A percentile compares a stretch with the other conserved stretches of the same genome.
These are phyloP conservation scores for Megalops atlanticus DNA, from an alignment of 2,113 vertebrate genomes.

Conservation along the genomic window DNA sequence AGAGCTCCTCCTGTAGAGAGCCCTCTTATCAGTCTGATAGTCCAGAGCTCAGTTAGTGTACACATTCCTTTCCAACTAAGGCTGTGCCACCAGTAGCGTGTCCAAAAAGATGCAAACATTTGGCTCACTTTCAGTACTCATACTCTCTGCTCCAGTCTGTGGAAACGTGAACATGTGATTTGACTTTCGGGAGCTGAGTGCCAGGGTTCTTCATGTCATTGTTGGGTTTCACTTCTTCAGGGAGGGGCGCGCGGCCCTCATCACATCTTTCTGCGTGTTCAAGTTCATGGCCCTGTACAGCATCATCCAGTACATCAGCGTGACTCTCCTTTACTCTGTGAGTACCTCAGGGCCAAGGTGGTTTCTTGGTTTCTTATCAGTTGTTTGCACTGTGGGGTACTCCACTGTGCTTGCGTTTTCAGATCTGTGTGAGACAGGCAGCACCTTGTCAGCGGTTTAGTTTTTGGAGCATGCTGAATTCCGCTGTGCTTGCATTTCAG, in stretches of 20 bases:
- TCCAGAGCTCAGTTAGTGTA: no score
- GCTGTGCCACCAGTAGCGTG: no score
- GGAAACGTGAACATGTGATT: not conserved
- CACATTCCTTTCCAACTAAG: not conserved
- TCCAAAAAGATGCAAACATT: no score
- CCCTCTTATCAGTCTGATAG: not conserved
- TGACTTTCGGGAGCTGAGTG: not conserved
- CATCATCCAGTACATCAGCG: slow-evolving; percentile 97
- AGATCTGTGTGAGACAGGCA: no score
- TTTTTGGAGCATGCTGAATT: no score
- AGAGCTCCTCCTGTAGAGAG: not conserved
- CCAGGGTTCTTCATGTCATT: no score
- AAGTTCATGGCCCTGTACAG: slow-evolving; percentile 99
- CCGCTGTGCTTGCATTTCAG: slow-evolving; percentile 63
- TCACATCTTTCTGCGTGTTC: slow-evolving; percentile 98
- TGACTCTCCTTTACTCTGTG: slow-evolving; percentile 94
- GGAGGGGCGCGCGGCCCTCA: slow-evolving; percentile 95
- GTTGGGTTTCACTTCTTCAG: slow-evolving; percentile 61
- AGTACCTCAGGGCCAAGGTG: slow-evolving; percentile 59
- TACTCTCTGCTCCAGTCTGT: not conserved
- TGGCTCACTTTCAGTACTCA: no score
- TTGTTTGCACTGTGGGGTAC: no score
- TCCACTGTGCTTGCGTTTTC: no score
- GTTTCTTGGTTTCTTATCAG: no score
- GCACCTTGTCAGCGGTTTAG: no score